A percentile compares a stretch with the other conserved stretches of the same genome.
Evolutionary conservation across 2,888 invertebrate genomes (phyloP).

Genomic region (Mythimna loreyi): DNA sequence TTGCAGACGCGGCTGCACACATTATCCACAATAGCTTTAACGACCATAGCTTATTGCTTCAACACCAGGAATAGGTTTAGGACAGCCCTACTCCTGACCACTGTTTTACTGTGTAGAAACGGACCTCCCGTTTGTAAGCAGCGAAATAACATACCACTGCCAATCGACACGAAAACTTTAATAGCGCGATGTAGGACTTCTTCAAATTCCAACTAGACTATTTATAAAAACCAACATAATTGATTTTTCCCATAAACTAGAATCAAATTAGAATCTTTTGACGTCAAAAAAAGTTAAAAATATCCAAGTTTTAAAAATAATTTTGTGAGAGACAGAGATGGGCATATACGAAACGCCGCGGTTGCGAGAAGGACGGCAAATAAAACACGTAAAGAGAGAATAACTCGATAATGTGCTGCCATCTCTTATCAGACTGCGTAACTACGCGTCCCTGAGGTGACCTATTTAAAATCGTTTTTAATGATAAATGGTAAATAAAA

Average conservation of each 20-base stretch:
- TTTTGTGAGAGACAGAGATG: conserved; percentile 44
- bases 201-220: conserved; percentile 15
- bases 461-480: not conserved
- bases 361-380: conserved; percentile 57
- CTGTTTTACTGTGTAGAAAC: conserved; percentile 67
- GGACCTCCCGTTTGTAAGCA: conserved; percentile 29
- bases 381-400: conserved; percentile 19
- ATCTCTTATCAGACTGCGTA: conserved; percentile 60
- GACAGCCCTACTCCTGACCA: conserved; percentile 55
- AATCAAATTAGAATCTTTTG: not conserved
- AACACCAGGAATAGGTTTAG: conserved; percentile 48
- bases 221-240: not conserved
- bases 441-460: conserved; percentile 14
- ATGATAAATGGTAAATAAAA: not conserved
- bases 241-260: not conserved
- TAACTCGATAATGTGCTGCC: conserved; percentile 60
- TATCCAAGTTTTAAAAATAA: conserved; percentile 11
- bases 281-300: conserved; percentile 20
- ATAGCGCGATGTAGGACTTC: conserved; percentile 55
- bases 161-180: conserved; percentile 45
- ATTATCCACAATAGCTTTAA: conserved; percentile 56
- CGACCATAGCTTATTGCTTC: conserved; percentile 50
- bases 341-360: conserved; percentile 27
- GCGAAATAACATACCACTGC: conserved; percentile 23
- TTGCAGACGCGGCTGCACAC: conserved; percentile 50